A percentile compares a stretch with the other conserved stretches of the same genome.
Evolutionary conservation across 1,140 invertebrate genomes (phyloP).

Genomic region (Stegodyphus dumicola): DNA sequence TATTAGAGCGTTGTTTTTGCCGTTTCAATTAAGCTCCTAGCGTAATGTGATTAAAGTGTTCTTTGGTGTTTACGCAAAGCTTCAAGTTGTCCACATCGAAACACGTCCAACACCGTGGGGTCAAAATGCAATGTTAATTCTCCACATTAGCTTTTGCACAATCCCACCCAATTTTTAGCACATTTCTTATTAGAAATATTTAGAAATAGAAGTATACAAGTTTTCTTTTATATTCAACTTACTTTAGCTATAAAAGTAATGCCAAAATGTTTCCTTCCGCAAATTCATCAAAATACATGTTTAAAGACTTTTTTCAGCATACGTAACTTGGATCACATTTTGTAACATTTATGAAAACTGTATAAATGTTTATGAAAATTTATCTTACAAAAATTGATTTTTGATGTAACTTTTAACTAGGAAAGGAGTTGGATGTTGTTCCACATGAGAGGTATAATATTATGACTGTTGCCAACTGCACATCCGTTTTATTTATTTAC

Average conservation of each 20-base stretch:
- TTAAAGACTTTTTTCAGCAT: constrained; percentile 15
- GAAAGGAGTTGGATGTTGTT: not conserved
- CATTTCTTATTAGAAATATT: constrained; percentile 26
- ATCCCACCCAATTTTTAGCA: constrained; percentile 43
- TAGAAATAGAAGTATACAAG: constrained; percentile 12
- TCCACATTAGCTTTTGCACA: constrained; percentile 41
- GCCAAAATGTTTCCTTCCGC: constrained; percentile 35
- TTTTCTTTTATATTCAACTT: constrained; percentile 15
- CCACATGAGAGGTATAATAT: no score
- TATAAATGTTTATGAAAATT: not conserved
- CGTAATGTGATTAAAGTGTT: constrained; percentile 51
- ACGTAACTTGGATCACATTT: not conserved
- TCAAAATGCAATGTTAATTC: constrained; percentile 45
- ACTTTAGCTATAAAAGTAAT: not conserved
- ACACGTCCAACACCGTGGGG: constrained; percentile 54
- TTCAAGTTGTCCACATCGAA: constrained; percentile 57
- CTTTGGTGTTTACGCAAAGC: constrained; percentile 50
- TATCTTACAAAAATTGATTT: not conserved
- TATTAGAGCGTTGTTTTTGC: constrained; percentile 10
- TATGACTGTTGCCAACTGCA: not conserved
- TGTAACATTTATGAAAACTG: not conserved
- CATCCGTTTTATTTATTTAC: not conserved
- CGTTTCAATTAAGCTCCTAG: constrained; percentile 42
- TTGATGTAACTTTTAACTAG: not conserved
- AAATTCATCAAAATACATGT: constrained; percentile 9